phyloP scores from a whole-genome alignment of 2,888 invertebrate genomes.

The Schrankia costaestrigalis region DNA sequence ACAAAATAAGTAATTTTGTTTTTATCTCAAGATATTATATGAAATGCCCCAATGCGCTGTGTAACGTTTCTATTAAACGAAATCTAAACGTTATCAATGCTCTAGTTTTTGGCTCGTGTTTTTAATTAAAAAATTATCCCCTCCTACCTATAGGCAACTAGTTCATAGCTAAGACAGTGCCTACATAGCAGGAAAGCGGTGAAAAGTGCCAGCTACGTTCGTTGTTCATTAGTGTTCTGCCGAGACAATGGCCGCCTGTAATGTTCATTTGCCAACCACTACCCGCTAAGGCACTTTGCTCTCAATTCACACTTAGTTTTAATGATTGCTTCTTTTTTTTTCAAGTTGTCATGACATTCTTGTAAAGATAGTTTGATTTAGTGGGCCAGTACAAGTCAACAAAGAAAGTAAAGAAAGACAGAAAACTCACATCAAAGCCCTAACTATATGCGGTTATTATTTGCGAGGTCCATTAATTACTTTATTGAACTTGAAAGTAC shows the following conservation, averaged over 20 bases:
- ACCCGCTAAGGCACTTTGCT: constrained; percentile 16
- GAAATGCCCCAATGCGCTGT: too few relatives aligned
- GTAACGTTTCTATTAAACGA: too few relatives aligned
- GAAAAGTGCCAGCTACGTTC: constrained; percentile 41
- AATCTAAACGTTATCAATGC: too few relatives aligned
- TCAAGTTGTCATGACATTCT: neutral
- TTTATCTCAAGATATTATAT: too few relatives aligned
- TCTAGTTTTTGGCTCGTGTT: too few relatives aligned
- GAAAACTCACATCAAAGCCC: neutral
- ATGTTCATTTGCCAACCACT: constrained; percentile 33
- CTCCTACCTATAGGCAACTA: too few relatives aligned
- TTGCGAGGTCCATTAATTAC: too few relatives aligned
- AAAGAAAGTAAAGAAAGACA: neutral
- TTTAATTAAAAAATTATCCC: too few relatives aligned
- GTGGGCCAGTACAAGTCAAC: neutral
- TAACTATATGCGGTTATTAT: neutral
- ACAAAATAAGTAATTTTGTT: too few relatives aligned
- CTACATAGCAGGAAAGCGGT: constrained; percentile 22
- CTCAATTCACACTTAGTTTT: constrained; percentile 19
- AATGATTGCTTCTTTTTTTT: constrained; percentile 12
- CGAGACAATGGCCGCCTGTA: constrained; percentile 39
- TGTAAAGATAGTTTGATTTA: neutral
- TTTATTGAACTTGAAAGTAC: too few relatives aligned
- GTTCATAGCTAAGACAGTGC: constrained; percentile 14
- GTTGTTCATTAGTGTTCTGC: constrained; percentile 47